Evolutionary conservation across 2,797 vertebrate species (phyloP), one percentile per base, ranked within the genome.

Genomic region (Sebastiscus tertius): DNA sequence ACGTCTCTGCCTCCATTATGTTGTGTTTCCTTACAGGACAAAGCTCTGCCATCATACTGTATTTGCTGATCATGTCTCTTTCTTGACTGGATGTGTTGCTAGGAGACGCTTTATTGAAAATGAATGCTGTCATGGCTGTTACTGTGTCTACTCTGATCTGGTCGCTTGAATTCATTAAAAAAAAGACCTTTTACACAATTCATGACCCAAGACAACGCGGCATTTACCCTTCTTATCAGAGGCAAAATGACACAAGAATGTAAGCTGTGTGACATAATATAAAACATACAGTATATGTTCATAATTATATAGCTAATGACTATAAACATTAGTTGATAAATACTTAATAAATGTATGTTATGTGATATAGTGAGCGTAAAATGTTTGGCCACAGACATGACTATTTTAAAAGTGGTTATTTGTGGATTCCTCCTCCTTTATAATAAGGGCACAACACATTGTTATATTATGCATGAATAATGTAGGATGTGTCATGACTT

Each of bases 101-200:
- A 82, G 80, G 92, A 78, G 77, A 93, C 82, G 8, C 58, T 64
- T 80, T 65, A 88, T 85, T 83, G 68, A 85, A 89, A 81, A 59
- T 65, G 10, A 62, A 34, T 76, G 46, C 70, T 68, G 54, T 66
- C 58, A 56, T 54, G 20, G 56, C 54, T 68, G 60, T 24, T 24
- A 54, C 63, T 69, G 39, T 39, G 34, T 12, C 5, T 4, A 2
- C 70, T 61, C 58, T 69, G 63, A 67, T 80, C 72, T 61, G 66
- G 71, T 72, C 49, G 71, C 39, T 20, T 77, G 62, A 85, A 75
- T 26, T 59, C 39, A 70, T n/a, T 5, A 9, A 66, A 56, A 55
- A 18, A 26, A 31, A 54, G 0, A 39, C 1, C 18, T 26, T 63
- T 62, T n/a, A 34, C 66, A 66, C 61, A 8, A 62, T 70, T 56